Evolutionary conservation across 2,113 vertebrate species (phyloP).

Genomic region (Arenaria interpres): DNA sequence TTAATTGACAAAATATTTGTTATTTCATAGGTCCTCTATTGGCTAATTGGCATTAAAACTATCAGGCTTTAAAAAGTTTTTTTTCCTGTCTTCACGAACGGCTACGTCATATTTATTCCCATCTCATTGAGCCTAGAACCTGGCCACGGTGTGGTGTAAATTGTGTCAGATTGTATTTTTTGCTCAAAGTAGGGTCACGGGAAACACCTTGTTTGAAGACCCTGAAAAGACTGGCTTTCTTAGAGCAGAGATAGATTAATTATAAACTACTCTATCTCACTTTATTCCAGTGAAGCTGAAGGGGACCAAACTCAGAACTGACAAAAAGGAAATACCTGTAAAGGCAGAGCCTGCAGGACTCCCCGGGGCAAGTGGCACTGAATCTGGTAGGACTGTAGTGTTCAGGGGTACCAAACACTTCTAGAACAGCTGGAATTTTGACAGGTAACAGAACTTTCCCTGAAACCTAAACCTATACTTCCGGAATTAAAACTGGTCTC

Average conservation of each 20-base stretch:
- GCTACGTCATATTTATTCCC: not conserved
- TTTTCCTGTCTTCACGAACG: not conserved
- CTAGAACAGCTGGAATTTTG: not conserved
- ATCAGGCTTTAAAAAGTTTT: not conserved
- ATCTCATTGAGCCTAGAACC: not conserved
- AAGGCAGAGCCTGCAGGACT: not conserved
- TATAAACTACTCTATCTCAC: not conserved
- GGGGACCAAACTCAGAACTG: not conserved
- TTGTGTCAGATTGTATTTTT: not conserved
- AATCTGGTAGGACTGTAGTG: not conserved
- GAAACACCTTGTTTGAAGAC: not conserved
- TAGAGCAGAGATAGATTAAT: not conserved
- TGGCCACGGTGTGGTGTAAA: not conserved
- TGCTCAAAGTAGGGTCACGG: not conserved
- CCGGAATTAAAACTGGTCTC: not conserved
- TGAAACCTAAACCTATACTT: not conserved
- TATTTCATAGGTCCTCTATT: not conserved
- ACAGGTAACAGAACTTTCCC: not conserved
- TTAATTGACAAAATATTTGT: not conserved
- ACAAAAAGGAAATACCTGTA: not conserved
- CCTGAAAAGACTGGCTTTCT: not conserved
- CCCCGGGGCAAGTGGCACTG: not conserved
- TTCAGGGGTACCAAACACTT: not conserved
- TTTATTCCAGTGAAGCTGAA: not conserved
- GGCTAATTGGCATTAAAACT: not conserved